phyloP scores from a whole-genome alignment of 2,113 vertebrate species.

The Puntigrus tetrazona region DNA sequence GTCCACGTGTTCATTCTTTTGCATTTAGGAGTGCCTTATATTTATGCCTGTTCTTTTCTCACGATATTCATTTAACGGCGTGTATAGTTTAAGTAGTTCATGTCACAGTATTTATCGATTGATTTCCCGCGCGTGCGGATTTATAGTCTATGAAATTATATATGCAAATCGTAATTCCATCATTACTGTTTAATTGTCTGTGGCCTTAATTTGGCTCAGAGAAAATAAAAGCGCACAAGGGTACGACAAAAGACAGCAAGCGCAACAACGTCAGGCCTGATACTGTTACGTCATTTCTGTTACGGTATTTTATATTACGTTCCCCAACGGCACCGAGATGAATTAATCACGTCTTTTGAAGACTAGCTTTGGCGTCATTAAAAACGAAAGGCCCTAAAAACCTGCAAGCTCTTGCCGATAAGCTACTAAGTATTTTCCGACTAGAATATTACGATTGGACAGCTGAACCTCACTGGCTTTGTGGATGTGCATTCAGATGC shows the following conservation, averaged over 20 bases:
- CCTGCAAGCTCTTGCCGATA: not conserved
- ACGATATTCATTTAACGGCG: constrained; percentile 84
- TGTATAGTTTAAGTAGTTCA: constrained; percentile 80
- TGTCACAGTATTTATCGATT: constrained; percentile 74
- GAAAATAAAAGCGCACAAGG: not conserved
- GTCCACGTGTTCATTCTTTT: constrained; percentile 80
- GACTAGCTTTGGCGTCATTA: constrained; percentile 16
- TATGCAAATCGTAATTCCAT: constrained; percentile 79
- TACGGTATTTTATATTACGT: not conserved
- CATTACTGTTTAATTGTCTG: constrained; percentile 70
- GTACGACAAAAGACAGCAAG: not conserved
- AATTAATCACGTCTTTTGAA: not conserved
- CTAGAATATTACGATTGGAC: not conserved
- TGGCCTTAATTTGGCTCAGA: constrained; percentile 75
- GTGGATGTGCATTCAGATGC: constrained; percentile 99
- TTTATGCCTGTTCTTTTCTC: constrained; percentile 94
- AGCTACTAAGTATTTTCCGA: not conserved
- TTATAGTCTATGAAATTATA: constrained; percentile 75
- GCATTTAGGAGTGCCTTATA: constrained; percentile 99
- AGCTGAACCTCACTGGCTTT: constrained; percentile 65
- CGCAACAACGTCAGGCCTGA: not conserved
- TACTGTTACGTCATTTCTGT: constrained; percentile 8
- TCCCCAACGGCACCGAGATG: not conserved
- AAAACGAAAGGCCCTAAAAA: not conserved
- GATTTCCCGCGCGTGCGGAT: constrained; percentile 69